Percentiles rank a stretch among this genome's conserved stretches.
Evolutionary conservation across 2,797 vertebrate genomes (phyloP).

Genomic region (Rhadinocentrus ornatus): DNA sequence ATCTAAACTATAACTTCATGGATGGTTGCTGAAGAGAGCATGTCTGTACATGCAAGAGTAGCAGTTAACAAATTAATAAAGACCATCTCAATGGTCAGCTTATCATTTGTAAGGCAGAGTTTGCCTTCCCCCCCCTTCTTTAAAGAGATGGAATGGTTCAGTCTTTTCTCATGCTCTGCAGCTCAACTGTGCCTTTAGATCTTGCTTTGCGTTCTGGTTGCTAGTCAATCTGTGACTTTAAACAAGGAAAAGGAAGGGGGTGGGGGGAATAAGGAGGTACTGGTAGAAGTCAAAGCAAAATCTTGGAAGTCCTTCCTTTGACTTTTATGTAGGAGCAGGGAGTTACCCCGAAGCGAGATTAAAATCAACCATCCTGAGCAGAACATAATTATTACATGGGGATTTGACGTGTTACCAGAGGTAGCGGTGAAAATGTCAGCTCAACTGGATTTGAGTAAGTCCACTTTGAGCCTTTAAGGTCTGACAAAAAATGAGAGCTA

Average conservation of each 20-base stretch:
- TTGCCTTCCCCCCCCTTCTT: slow-evolving; percentile 34
- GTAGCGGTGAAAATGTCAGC: slow-evolving; percentile 9
- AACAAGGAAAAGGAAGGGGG: background rate
- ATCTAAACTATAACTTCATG: slow-evolving; percentile 38
- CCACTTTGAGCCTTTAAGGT: slow-evolving; percentile 12
- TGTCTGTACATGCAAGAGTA: slow-evolving; percentile 64
- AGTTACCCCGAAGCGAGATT: slow-evolving; percentile 13
- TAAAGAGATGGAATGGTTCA: slow-evolving; percentile 12
- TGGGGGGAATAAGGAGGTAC: background rate
- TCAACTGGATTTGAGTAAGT: slow-evolving; percentile 4
- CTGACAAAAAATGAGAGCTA: slow-evolving; percentile 10
- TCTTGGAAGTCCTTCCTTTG: slow-evolving; percentile 31
- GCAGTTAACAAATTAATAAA: slow-evolving; percentile 66
- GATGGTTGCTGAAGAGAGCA: slow-evolving; percentile 32
- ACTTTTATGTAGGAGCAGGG: slow-evolving; percentile 19
- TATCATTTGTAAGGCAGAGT: slow-evolving; percentile 15
- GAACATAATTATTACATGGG: slow-evolving; percentile 32
- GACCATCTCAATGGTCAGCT: slow-evolving; percentile 29
- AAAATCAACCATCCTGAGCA: slow-evolving; percentile 35
- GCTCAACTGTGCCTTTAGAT: slow-evolving; percentile 30
- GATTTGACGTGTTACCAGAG: slow-evolving; percentile 27
- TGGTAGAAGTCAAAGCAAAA: slow-evolving; percentile 16
- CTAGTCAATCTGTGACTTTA: slow-evolving; percentile 5
- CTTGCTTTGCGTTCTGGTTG: slow-evolving; percentile 16
- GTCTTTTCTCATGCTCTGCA: slow-evolving; percentile 12